Evolutionary conservation across 2,888 invertebrate species (phyloP).

Genomic region (Bimastos eiseni): DNA sequence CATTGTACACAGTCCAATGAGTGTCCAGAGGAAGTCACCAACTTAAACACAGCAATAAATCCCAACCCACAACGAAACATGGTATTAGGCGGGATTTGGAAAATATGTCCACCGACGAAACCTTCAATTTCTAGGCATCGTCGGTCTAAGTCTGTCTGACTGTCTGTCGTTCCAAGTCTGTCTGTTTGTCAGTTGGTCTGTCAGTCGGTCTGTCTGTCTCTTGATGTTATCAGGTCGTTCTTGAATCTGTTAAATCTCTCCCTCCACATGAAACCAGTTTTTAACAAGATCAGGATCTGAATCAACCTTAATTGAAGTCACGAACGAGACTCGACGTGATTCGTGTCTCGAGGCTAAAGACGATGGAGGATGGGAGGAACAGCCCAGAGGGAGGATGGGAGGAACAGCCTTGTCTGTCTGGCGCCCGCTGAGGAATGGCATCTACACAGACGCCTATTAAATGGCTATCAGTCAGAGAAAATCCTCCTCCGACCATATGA

Average conservation of each 20-base stretch:
- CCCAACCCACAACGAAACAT: neutral
- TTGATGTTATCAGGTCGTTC: neutral
- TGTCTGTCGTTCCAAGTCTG: too few relatives aligned
- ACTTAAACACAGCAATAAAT: neutral
- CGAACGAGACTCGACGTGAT: neutral
- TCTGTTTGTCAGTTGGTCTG: too few relatives aligned
- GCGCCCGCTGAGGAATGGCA: neutral
- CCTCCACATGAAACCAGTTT: neutral
- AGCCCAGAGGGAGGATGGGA: too few relatives aligned
- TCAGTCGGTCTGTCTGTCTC: neutral
- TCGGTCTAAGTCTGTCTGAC: too few relatives aligned
- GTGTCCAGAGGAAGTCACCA: neutral
- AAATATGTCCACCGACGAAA: neutral
- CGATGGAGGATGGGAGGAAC: too few relatives aligned
- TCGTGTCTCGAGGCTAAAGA: neutral
- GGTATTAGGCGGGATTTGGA: neutral
- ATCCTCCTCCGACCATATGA: neutral
- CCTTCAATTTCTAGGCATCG: neutral
- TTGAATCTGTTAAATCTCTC: neutral
- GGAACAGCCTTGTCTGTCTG: neutral
- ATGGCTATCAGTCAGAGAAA: neutral
- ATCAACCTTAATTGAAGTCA: conserved; percentile 6
- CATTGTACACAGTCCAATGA: neutral
- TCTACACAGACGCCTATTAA: neutral
- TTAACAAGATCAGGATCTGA: neutral